Percentiles rank a stretch among this genome's conserved stretches.
Conservation (phyloP, 2,888 invertebrate genomes). For the Tipula unca region DNA sequence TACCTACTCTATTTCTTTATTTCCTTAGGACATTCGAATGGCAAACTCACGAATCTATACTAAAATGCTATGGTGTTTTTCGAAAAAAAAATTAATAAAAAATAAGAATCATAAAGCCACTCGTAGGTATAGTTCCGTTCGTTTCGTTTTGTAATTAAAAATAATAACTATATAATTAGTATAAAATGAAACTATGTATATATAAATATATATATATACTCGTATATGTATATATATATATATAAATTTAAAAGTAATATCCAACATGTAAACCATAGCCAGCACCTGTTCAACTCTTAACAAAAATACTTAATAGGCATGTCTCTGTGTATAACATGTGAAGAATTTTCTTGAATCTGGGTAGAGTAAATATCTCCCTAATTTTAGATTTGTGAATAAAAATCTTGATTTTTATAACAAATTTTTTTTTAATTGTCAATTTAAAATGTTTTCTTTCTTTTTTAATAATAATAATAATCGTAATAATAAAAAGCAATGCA, state of each 20-base stretch:
- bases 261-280: conserved; percentile 8
- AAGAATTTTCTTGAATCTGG: background rate
- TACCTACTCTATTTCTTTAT: background rate
- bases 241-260: background rate
- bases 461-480: background rate
- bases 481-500: conserved; percentile 17
- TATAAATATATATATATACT: background rate
- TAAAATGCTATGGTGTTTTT: background rate
- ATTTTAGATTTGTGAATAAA: background rate
- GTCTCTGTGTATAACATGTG: background rate
- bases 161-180: background rate
- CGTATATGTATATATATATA: background rate
- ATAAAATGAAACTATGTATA: conserved; percentile 1
- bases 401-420: conserved; percentile 2
- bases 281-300: conserved; percentile 8
- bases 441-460: background rate
- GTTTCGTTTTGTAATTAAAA: background rate
- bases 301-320: background rate
- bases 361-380: background rate
- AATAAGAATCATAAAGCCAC: background rate
- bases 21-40: background rate
- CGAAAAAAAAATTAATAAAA: background rate
- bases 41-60: background rate
- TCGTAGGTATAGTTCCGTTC: background rate
- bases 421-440: conserved; percentile 18